Percentiles rank a stretch among this genome's conserved stretches.
phyloP scores from a whole-genome alignment of 2,888 invertebrate genomes.

The Phyto melanocephala region DNA sequence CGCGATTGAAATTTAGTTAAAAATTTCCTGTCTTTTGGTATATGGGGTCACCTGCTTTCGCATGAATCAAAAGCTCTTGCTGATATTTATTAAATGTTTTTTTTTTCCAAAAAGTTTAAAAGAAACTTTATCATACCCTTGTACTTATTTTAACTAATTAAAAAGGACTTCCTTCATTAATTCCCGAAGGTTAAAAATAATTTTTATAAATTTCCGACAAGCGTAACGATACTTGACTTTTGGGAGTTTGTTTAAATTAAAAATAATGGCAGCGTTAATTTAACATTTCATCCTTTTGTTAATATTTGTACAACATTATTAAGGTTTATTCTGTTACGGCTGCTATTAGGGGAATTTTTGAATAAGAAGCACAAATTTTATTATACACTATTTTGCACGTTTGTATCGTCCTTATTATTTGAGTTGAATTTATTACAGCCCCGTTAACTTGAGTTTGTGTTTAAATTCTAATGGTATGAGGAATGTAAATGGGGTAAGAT shows the following conservation, averaged over 20 bases:
- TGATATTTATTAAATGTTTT: too few species aligned
- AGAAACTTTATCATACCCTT: too few species aligned
- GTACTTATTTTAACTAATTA: too few species aligned
- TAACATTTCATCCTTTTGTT: neutral
- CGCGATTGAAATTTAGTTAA: too few species aligned
- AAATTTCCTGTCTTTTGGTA: too few species aligned
- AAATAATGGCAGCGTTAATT: neutral
- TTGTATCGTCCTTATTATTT: neutral
- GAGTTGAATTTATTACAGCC: neutral
- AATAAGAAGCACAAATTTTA: neutral
- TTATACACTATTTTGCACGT: neutral
- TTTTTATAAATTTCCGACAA: neutral
- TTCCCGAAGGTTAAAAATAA: too few species aligned
- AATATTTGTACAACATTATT: neutral
- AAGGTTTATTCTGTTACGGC: neutral
- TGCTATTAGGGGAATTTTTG: neutral
- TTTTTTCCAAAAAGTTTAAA: too few species aligned
- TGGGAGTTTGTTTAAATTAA: neutral
- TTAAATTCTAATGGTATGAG: too few species aligned
- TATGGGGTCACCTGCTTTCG: too few species aligned
- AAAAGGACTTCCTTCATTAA: too few species aligned
- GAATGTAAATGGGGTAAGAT: neutral
- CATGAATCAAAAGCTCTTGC: too few species aligned
- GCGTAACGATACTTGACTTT: neutral
- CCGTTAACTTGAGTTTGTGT: neutral